phyloP scores from a whole-genome alignment of 2,888 invertebrate genomes.

The Chrysomela aeneicollis region DNA sequence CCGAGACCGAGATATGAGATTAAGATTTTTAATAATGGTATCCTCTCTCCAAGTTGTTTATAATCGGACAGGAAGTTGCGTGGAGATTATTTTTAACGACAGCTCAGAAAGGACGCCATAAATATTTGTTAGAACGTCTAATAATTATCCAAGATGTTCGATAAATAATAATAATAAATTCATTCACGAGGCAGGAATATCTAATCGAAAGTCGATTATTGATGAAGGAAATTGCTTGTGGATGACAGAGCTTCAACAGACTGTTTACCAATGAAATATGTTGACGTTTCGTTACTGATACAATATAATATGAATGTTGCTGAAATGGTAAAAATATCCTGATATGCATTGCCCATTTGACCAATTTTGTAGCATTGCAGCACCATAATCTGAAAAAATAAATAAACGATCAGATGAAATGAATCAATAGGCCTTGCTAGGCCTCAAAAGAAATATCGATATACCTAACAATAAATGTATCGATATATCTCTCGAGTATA shows the following conservation, averaged over 20 bases:
- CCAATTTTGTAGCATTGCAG: no score
- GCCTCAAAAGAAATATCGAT: no score
- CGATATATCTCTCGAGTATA: no score
- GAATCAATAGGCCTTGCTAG: no score
- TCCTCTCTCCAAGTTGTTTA: slow-evolving; percentile 38
- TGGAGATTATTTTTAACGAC: slow-evolving; percentile 45
- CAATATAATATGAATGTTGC: no score
- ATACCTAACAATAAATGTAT: no score
- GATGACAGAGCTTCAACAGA: neutral
- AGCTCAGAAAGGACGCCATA: slow-evolving; percentile 43
- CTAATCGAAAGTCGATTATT: slow-evolving; percentile 22
- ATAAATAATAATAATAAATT: slow-evolving; percentile 32
- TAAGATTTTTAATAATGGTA: slow-evolving; percentile 32
- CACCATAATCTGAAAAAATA: no score
- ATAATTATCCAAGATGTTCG: slow-evolving; percentile 38
- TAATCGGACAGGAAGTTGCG: slow-evolving; percentile 47
- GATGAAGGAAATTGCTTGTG: neutral
- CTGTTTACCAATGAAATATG: neutral
- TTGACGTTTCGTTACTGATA: no score
- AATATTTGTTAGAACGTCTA: slow-evolving; percentile 35
- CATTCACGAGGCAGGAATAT: slow-evolving; percentile 24
- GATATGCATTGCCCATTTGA: no score
- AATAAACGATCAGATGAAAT: no score
- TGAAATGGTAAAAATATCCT: no score
- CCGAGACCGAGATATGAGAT: slow-evolving; percentile 24